Conservation (phyloP, 2,113 vertebrate species). For the Amphiprion percula region DNA sequence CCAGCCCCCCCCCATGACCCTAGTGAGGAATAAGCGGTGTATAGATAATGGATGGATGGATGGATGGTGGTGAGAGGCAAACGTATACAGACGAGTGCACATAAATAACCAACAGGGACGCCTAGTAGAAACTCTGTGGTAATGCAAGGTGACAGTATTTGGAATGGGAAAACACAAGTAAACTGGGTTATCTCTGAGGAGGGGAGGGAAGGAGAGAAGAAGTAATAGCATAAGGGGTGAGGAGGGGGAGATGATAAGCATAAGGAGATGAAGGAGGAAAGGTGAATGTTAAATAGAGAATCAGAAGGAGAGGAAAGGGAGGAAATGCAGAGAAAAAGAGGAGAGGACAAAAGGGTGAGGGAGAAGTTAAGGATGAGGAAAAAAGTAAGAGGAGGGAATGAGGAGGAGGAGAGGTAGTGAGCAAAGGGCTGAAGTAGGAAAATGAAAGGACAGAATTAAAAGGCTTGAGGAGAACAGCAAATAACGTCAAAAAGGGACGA, state of each 20-base stretch:
- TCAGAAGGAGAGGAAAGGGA: neutral
- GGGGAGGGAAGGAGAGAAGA: conserved; percentile 12
- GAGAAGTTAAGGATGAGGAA: neutral
- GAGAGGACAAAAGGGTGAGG: neutral
- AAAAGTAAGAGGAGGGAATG: neutral
- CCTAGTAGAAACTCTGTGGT: conserved; percentile 55
- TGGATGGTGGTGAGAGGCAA: conserved; percentile 29
- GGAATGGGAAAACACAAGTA: conserved; percentile 67
- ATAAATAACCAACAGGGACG: conserved; percentile 65
- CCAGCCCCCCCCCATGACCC: no score
- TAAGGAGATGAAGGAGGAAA: neutral
- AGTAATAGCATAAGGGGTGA: conserved; percentile 40
- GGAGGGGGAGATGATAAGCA: conserved; percentile 33
- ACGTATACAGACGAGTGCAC: conserved; percentile 38
- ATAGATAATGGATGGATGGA: no score
- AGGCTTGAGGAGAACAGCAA: neutral
- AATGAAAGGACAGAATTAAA: neutral
- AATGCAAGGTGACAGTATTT: conserved; percentile 73
- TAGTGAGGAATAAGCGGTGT: no score
- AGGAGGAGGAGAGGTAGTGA: neutral
- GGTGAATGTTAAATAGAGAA: conserved; percentile 1
- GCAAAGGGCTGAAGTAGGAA: neutral
- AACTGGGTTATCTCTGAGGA: conserved; percentile 56
- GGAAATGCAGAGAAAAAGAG: neutral
- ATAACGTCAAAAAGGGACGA: neutral